phyloP scores from a whole-genome alignment of 1,140 invertebrate species.

The Melitaea cinxia region DNA sequence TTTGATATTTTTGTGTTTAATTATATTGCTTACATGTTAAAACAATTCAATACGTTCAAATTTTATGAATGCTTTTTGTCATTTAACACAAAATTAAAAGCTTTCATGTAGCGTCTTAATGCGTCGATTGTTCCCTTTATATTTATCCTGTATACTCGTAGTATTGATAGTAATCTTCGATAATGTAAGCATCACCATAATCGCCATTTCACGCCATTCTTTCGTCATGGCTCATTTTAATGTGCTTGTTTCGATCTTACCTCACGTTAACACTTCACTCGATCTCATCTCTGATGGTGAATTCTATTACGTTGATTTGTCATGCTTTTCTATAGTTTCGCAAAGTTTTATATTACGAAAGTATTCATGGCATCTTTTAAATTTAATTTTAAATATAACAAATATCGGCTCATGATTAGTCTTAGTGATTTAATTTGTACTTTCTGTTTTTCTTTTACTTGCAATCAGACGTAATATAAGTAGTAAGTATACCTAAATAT shows the following conservation, averaged over 20 bases:
- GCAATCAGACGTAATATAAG: too few species aligned
- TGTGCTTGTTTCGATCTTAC: conserved; percentile 39
- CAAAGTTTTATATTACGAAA: neutral
- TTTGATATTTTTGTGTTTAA: too few species aligned
- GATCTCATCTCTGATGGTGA: conserved; percentile 33
- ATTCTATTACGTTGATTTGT: conserved; percentile 38
- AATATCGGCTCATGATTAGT: too few species aligned
- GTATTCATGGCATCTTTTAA: too few species aligned
- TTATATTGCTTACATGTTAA: too few species aligned
- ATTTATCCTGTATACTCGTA: conserved; percentile 5
- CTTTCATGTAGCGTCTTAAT: conserved; percentile 7
- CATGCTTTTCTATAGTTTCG: conserved; percentile 28
- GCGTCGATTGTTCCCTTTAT: conserved; percentile 1
- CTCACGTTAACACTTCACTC: conserved; percentile 37
- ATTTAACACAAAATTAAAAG: conserved; percentile 5
- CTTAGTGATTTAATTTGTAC: too few species aligned
- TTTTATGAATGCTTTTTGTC: too few species aligned
- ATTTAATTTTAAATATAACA: too few species aligned
- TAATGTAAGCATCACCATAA: conserved; percentile 40
- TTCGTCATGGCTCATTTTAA: conserved; percentile 54
- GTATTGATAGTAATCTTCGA: conserved; percentile 27
- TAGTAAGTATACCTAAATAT: too few species aligned
- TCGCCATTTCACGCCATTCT: conserved; percentile 56
- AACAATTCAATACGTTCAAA: too few species aligned
- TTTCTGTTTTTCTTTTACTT: too few species aligned